Evolutionary conservation across 2,113 vertebrate genomes (phyloP), one percentile per base, ranked within the genome.

Genomic region (Rousettus leschenaultii): DNA sequence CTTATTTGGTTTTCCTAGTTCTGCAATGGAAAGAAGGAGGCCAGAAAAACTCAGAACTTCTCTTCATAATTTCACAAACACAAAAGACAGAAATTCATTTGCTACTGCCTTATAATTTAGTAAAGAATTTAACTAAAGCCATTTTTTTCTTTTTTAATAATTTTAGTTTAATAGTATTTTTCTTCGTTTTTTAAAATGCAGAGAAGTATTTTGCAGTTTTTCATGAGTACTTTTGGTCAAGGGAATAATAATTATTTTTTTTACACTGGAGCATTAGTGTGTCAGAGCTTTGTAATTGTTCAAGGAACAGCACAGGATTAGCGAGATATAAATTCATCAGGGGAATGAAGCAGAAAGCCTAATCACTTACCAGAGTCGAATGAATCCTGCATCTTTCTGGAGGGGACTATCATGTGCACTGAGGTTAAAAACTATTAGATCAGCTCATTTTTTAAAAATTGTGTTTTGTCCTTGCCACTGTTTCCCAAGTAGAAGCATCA

Each of bases 281-380:
- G 45, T 93, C 38, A 93, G 61, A 96, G 89, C 59, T 97, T 93
- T 93, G 86, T 94, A 97, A 97, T 89, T 68, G 93, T 96, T 93
- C 40, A 89, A 10, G 40, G 74, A 94, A 93, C 11, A 96, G 87
- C 51, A 89, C 38, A 92, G 97, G 95, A 95, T 97, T 95, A 97
- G 53, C 66, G 87, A 97, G 40, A 95, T 93, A 92, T 43, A 91
- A 96, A 96, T 97, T 96, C 88, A 83, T 28, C 85, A 94, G 74
- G 6, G 82, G 83, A 51, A 96, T 97, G 96, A 97, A 96, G 38
- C 28, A 96, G 78, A 96, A 87, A 92, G 63, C 40, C 80, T 85
- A 96, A 93, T 97, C 63, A 95, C 95, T 96, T 97, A 53, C 35
- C 33, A 75, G 51, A 97, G 61, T 45, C 28, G 22, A 97, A 85